A percentile compares a stretch with the other conserved stretches of the same genome.
These are phyloP conservation scores for Eutolmus rufibarbis DNA, from an alignment of 2,888 invertebrate genomes.

Conservation along the genomic window DNA sequence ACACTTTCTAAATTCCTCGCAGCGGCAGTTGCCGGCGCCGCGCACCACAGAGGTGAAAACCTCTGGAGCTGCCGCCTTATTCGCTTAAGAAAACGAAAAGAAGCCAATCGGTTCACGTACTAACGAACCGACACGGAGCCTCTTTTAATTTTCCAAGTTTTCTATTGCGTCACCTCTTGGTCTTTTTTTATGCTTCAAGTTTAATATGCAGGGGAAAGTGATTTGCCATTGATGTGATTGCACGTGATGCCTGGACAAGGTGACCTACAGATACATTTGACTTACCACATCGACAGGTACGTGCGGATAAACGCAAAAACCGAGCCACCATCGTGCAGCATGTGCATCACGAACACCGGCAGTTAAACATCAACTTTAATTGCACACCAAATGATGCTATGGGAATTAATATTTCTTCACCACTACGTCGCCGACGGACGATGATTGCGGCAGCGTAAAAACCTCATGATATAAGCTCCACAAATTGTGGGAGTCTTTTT, in stretches of 20 bases:
- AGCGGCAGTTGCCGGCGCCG: neutral
- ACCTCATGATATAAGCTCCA: neutral
- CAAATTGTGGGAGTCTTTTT: neutral
- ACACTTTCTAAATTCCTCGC: neutral
- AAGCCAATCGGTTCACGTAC: neutral
- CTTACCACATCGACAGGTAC: neutral
- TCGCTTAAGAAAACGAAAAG: neutral
- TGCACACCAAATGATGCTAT: neutral
- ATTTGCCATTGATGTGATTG: conserved; percentile 10
- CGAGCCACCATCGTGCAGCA: neutral
- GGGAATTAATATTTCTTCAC: neutral
- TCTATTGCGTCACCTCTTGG: neutral
- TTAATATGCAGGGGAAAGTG: conserved; percentile 11
- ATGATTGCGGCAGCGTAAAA: neutral
- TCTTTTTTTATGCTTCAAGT: neutral
- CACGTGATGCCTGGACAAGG: conserved; percentile 14
- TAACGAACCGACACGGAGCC: neutral
- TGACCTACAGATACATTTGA: conserved; percentile 1
- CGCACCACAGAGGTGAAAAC: neutral
- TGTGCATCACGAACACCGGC: neutral
- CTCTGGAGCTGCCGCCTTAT: neutral
- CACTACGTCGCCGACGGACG: neutral
- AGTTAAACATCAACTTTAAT: neutral
- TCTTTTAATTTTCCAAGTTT: neutral
- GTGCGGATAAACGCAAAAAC: neutral